These are phyloP conservation scores for Tolypeutes matacus DNA, from an alignment of 2,797 vertebrate species.

Conservation along the genomic window DNA sequence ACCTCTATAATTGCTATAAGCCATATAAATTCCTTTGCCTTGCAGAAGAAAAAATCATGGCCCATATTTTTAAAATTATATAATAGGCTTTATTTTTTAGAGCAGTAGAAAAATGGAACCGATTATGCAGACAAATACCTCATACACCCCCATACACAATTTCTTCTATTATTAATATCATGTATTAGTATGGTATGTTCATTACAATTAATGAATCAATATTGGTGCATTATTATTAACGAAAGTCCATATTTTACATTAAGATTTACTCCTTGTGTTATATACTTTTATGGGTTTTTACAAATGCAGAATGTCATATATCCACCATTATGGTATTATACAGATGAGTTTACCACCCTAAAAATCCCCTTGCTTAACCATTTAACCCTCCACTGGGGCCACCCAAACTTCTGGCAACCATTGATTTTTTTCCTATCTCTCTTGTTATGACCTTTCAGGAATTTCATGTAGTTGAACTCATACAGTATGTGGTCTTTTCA, in stretches of 20 bases:
- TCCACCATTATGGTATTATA: not conserved
- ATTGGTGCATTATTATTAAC: no score
- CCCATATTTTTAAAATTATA: no score
- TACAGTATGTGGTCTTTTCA: not conserved
- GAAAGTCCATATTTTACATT: no score
- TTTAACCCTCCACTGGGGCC: not conserved
- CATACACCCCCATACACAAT: not conserved
- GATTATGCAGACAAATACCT: not conserved
- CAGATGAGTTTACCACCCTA: not conserved
- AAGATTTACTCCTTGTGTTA: not conserved
- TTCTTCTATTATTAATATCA: not conserved
- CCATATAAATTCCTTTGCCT: not conserved
- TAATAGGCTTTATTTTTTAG: no score
- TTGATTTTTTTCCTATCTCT: not conserved
- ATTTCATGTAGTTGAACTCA: not conserved
- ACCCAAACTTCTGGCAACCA: not conserved
- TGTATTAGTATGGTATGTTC: not conserved
- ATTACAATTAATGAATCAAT: no score
- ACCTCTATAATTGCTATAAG: not conserved
- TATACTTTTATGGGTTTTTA: not conserved
- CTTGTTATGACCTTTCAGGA: no score
- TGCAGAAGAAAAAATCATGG: not conserved
- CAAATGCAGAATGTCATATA: not conserved
- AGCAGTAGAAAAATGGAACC: not conserved
- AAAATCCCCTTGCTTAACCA: not conserved